Base-by-base conservation (phyloP, 2,113 vertebrate genomes). In the Ellobius talpinus region DNA sequence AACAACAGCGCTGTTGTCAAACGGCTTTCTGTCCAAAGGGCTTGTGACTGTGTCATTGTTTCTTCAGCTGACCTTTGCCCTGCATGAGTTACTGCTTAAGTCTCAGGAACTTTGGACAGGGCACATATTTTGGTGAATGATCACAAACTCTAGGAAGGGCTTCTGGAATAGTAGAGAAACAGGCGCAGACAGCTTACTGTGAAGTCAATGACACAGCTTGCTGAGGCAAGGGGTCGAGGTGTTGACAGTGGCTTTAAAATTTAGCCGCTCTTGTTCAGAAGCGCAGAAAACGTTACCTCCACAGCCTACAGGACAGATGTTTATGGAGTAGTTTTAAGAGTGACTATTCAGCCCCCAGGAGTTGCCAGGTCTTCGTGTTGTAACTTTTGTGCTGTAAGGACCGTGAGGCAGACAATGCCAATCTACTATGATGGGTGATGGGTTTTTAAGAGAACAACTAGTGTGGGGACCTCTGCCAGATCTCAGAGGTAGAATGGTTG, bases 1-100 rank as follows among this genome's bases (percentile, higher is more conserved):
- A 82, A 87, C 87, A 97, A 79, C 91, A 97, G 82, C 84, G 61
- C 47, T 84, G 39, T 23, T 91, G 68, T 97, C 90, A 96, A 94
- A 97, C 74, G 77, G 82, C 74, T 97, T 87, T 96, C 93, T 93
- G 23, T 94, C 97, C 90, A 96, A 97, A 82, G 96, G 63, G 95
- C 65, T 79, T 70, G 93, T 97, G 96, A 89, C 86, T 96, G n/a
- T 77, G 85, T 92, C 87, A 13, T 89, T 97, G 87, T 45, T 47
- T 39, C 92, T 96, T 96, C 68, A 93, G 97, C 91, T 97, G 94
- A 93, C 91, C 91, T 84, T 63, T 81, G 95, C 81, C 96, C 65
- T 52, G 29, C 50, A 26, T 70, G 76, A 87, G 58, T 68, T 92
- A 95, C 66, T 61, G 84, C n/a, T 92, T 76, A 84, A 85, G 36